Evolutionary conservation across 2,797 vertebrate genomes (phyloP).

Genomic region (Austrolebias charrua): DNA sequence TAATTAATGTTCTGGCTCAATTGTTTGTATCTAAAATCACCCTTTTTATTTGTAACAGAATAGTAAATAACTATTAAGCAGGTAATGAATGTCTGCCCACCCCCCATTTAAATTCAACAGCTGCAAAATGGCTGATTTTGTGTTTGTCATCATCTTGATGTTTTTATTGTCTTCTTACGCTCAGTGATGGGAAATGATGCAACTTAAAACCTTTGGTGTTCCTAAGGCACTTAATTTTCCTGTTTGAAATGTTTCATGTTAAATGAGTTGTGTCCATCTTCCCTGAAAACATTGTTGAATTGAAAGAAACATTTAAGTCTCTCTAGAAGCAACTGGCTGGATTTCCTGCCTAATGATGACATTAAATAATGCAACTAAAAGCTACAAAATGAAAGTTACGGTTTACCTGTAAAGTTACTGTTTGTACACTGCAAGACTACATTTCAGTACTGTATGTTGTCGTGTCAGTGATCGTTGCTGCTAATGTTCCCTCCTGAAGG

Average conservation of each 20-base stretch:
- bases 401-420: neutral
- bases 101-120: too few relatives aligned
- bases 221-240: neutral
- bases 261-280: neutral
- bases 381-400: neutral
- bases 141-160: neutral
- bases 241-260: neutral
- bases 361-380: too few relatives aligned
- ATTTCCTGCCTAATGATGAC: neutral
- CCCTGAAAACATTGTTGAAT: neutral
- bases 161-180: neutral
- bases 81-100: too few relatives aligned
- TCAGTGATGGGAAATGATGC: neutral
- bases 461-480: constrained; percentile 27
- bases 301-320: neutral
- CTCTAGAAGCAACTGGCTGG: neutral
- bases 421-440: neutral
- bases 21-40: too few relatives aligned
- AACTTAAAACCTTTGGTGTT: neutral
- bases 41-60: too few relatives aligned
- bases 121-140: neutral
- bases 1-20: neutral
- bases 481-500: constrained; percentile 63
- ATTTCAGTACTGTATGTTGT: constrained; percentile 4
- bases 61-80: too few relatives aligned